phyloP scores from a whole-genome alignment of 2,888 invertebrate genomes.

The Parasteatoda lunata region DNA sequence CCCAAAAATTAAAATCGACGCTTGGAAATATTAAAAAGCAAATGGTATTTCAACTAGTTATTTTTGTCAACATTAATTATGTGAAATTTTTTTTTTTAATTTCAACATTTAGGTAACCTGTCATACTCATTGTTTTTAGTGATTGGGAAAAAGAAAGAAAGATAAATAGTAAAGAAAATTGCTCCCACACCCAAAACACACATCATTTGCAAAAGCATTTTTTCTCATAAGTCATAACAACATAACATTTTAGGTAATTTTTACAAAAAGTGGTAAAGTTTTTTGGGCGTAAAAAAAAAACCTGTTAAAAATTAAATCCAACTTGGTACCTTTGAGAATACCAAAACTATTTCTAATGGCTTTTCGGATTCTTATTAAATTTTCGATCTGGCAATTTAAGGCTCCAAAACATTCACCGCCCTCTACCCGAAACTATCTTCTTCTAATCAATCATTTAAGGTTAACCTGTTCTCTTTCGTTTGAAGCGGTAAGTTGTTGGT shows the following conservation, averaged over 20 bases:
- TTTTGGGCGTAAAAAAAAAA: background rate
- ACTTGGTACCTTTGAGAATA: constrained; percentile 35
- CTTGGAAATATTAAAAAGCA: too few relatives aligned
- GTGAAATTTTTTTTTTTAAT: too few relatives aligned
- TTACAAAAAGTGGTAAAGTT: too few relatives aligned
- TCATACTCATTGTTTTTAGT: too few relatives aligned
- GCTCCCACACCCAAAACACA: background rate
- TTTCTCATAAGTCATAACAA: background rate
- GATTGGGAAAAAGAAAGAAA: background rate
- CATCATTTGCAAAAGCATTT: background rate
- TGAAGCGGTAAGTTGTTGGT: constrained; percentile 48
- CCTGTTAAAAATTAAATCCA: background rate
- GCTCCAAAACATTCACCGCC: constrained; percentile 48
- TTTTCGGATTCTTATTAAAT: constrained; percentile 64
- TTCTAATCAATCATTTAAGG: constrained; percentile 68
- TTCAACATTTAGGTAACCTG: too few relatives aligned
- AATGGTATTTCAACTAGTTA: too few relatives aligned
- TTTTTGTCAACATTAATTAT: too few relatives aligned
- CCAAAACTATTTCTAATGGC: constrained; percentile 37
- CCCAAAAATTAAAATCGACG: too few relatives aligned
- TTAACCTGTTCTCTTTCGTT: constrained; percentile 51
- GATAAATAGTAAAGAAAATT: background rate
- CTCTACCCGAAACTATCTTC: constrained; percentile 47
- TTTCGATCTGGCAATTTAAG: constrained; percentile 62
- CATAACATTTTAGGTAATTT: too few relatives aligned